A percentile compares a stretch with the other conserved stretches of the same genome.
Conservation (phyloP, 2,113 vertebrate genomes). For the Odocoileus hemionus region DNA sequence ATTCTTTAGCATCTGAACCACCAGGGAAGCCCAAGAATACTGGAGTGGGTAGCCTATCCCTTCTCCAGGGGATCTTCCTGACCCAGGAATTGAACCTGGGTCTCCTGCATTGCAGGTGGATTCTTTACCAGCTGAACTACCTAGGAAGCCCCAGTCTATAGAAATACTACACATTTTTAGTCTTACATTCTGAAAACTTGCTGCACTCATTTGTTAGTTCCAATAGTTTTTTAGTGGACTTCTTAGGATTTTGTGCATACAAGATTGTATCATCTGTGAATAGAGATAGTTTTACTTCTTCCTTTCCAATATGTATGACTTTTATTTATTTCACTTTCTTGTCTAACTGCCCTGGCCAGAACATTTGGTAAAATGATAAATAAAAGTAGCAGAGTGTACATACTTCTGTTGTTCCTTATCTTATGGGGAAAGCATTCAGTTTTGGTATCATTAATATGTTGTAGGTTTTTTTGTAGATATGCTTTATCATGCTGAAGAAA, state of each 20-base stretch:
- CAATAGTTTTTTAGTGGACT: not conserved
- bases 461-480: not conserved
- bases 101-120: not conserved
- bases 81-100: not conserved
- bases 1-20: not conserved
- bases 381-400: not conserved
- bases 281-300: not conserved
- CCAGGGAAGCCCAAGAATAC: not conserved
- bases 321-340: conserved; percentile 5
- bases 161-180: not conserved
- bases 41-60: not conserved
- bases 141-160: not conserved
- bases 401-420: not conserved
- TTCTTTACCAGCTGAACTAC: not conserved
- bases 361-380: not conserved
- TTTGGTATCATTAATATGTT: not conserved
- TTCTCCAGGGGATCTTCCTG: not conserved
- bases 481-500: not conserved
- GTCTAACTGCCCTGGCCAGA: not conserved
- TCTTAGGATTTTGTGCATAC: not conserved
- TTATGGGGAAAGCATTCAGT: not conserved
- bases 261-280: not conserved
- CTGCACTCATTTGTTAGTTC: not conserved
- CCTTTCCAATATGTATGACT: not conserved
- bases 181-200: not conserved